phyloP scores from a whole-genome alignment of 2,888 invertebrate genomes.

The Phasia obesa region DNA sequence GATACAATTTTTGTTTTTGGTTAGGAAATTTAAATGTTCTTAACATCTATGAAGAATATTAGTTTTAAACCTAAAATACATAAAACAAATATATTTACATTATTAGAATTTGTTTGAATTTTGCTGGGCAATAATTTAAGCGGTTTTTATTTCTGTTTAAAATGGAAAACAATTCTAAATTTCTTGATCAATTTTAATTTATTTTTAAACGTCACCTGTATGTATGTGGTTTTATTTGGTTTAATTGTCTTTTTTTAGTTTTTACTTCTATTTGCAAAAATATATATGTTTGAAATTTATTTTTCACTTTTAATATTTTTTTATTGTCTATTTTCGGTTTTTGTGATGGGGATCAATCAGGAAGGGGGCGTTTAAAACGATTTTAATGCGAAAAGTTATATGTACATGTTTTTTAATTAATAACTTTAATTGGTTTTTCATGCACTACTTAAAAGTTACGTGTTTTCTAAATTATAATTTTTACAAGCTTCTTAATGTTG shows the following conservation, averaged over 20 bases:
- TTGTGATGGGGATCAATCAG: slow-evolving; percentile 44
- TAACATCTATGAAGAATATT: slow-evolving; percentile 14
- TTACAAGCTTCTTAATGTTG: too few species aligned
- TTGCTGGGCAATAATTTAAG: slow-evolving; percentile 57
- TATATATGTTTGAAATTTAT: slow-evolving; percentile 33
- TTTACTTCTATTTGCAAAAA: slow-evolving; percentile 59
- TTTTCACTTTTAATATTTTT: slow-evolving; percentile 18
- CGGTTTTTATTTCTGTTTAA: slow-evolving; percentile 24
- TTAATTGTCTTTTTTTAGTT: slow-evolving; percentile 55
- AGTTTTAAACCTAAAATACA: slow-evolving; percentile 14
- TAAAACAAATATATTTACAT: slow-evolving; percentile 62
- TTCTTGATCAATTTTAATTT: too few species aligned
- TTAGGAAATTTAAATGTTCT: slow-evolving; percentile 21
- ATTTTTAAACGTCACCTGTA: too few species aligned
- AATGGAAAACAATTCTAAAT: slow-evolving; percentile 47
- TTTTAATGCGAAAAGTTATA: not conserved
- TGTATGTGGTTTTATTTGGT: slow-evolving; percentile 38
- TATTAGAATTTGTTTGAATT: slow-evolving; percentile 26
- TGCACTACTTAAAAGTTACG: not conserved
- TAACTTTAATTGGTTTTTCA: not conserved
- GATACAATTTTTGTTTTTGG: slow-evolving; percentile 39
- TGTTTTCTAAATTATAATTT: too few species aligned
- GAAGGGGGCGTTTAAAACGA: not conserved
- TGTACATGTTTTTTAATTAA: too few species aligned
- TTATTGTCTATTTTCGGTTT: slow-evolving; percentile 69